A percentile compares a stretch with the other conserved stretches of the same genome.
These are phyloP conservation scores for Drosophila leonis DNA, from an alignment of 2,888 invertebrate genomes.

Conservation along the genomic window DNA sequence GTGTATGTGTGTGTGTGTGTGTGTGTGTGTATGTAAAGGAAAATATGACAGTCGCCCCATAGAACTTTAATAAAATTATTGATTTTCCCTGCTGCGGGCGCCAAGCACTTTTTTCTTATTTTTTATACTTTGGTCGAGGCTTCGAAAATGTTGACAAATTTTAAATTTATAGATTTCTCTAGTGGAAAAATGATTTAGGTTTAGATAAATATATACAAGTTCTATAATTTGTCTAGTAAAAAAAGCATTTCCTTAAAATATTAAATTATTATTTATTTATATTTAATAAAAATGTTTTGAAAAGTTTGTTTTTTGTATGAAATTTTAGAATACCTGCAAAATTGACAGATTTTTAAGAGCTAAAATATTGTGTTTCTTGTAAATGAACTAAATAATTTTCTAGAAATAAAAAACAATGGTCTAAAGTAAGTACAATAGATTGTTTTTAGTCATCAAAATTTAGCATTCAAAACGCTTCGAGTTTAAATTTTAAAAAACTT, in stretches of 20 bases:
- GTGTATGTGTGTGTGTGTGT: not conserved
- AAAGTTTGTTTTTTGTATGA: not conserved
- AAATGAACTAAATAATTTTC: too few species aligned
- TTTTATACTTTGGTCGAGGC: not conserved
- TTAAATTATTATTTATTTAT: not conserved
- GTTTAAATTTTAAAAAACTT: too few species aligned
- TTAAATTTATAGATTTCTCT: not conserved
- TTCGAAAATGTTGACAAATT: not conserved
- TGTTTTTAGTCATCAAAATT: too few species aligned
- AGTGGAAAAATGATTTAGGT: not conserved
- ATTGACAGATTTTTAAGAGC: too few species aligned
- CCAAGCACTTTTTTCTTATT: slow-evolving; percentile 20
- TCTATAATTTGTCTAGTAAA: not conserved
- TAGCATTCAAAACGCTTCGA: too few species aligned
- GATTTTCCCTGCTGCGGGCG: slow-evolving; percentile 58
- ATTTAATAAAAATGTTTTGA: not conserved
- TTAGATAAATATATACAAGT: not conserved
- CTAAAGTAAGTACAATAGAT: too few species aligned
- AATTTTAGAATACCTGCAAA: too few species aligned
- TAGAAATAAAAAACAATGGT: too few species aligned
- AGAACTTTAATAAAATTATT: slow-evolving; percentile 77
- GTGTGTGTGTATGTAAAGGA: slow-evolving; percentile 3
- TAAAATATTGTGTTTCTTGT: too few species aligned
- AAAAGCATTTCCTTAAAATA: not conserved
- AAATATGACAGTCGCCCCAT: slow-evolving; percentile 39